Base-by-base conservation (phyloP, 2,797 vertebrate genomes). In the Enteromius radiatus region DNA sequence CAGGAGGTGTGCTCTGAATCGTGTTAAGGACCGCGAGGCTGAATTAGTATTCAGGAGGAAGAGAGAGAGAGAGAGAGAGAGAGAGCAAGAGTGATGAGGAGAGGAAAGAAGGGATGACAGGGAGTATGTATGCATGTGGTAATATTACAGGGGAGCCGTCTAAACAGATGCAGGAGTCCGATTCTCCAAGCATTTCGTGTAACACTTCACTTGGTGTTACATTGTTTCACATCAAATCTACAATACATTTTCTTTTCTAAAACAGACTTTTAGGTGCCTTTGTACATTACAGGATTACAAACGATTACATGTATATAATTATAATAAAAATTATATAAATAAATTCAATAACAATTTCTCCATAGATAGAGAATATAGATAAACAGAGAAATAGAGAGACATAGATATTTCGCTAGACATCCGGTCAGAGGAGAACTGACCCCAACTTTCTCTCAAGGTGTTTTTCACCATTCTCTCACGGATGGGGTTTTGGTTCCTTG, bases 11-110 rank as follows among this genome's bases (percentile, higher is more conserved):
- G 86, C 64, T 64, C 75, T 80, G 78, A 86, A 80, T 82, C 84
- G 49, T 77, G 76, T 75, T 80, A 82, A 89, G 88, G 85, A 89
- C 61, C 33, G 69, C 17, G 61, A 84, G 78, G 56, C 71, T 68
- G 74, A 86, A 89, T 88, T 87, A 84, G 85, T 88, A 87, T 89
- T 87, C 85, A 76, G 71, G 84, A 80, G 80, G 84, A 84, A 70
- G 43, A 54, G 84, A 64, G 73, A 76, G 64, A 8, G 61, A 71
- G 19, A 54, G 41, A 68, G 76, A 21, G 1, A 43, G 65, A 84
- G 85, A n/a, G n/a, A n/a, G n/a, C 23, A 78, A 80, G n/a, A n/a
- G n/a, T n/a, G n/a, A n/a, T 76, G 79, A 78, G 15, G 78, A 85
- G 71, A 78, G 84, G 71, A 82, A 88, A 86, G 87, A 84, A 88